Base-by-base conservation (phyloP, 92 coral and sea anemone genomes). In the Diadumene lineata region DNA sequence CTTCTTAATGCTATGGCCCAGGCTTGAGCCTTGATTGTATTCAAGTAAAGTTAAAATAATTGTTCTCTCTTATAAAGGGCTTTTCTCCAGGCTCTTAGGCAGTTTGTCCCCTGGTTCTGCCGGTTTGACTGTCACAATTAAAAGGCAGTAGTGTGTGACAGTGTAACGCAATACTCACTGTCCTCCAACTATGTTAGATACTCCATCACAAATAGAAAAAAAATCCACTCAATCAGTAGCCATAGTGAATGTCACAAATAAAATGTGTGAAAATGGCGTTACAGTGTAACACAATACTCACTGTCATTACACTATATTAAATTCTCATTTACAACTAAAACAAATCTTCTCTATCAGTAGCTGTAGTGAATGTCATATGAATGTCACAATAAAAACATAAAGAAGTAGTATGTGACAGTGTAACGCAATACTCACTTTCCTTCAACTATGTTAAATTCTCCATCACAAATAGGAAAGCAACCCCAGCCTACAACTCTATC, bases 401-500 rank as follows among this genome's bases (percentile, higher is more conserved):
- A n/a, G n/a, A n/a, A n/a, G n/a, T n/a, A n/a, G n/a, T n/a, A n/a
- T n/a, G n/a, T n/a, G n/a, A n/a, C n/a, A n/a, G n/a, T n/a, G n/a
- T n/a, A n/a, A n/a, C 13, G 48, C 58, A 13, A 29, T 34, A 80
- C 98, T 72, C 66, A 94, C 97, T 81, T 92, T 76, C 98, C 98
- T 75, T 94, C 98, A 18, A 94, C 96, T 56, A 94, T 92, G 88
- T 90, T 92, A 73, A 94, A 94, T 68, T 92, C 89, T 80, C 97
- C 97, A 68, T 94, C 98, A 57, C 96, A 92, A 76, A 94, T 85
- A 3, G 98, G 98, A 33, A 94, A 94, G 66, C 97, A 89, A 33
- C 98, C 97, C 98, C 98, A 94, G 56, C 92, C 98, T 24, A 94
- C 98, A 31, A 94, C 98, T 51, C 98, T 82, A 74, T 94, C 98